These are phyloP conservation scores for Todiramphus chloris DNA, from an alignment of 2,113 vertebrate species.

Conservation along the genomic window DNA sequence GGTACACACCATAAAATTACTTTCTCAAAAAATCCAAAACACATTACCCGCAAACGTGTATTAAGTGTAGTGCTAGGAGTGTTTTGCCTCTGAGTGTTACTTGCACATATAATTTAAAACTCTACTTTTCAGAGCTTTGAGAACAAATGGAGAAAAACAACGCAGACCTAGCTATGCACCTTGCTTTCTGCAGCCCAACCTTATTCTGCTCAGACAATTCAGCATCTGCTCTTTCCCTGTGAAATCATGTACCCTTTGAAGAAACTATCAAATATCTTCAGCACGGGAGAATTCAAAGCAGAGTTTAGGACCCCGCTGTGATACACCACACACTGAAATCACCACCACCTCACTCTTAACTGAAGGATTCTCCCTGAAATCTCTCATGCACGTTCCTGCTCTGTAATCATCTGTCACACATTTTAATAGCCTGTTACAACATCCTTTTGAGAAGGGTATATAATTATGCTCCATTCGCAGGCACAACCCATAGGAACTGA, in stretches of 20 bases:
- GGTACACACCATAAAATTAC: background rate
- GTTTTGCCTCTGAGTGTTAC: background rate
- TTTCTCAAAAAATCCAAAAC: background rate
- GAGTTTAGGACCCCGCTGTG: background rate
- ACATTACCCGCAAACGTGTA: background rate
- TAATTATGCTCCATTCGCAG: background rate
- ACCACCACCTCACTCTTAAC: background rate
- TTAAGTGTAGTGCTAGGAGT: background rate
- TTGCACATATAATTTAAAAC: background rate
- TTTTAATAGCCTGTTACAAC: background rate
- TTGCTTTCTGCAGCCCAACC: background rate
- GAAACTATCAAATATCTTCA: background rate
- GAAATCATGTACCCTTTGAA: background rate
- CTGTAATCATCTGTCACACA: background rate
- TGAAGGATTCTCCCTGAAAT: background rate
- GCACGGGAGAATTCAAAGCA: background rate
- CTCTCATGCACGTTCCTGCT: rapidly evolving
- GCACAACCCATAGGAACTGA: background rate
- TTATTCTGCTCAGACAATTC: background rate
- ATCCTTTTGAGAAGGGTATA: background rate
- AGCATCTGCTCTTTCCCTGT: background rate
- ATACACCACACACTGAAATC: background rate
- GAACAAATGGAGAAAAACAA: background rate
- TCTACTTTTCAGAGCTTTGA: background rate
- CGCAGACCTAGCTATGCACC: background rate